Evolutionary conservation across 2,888 invertebrate genomes (phyloP), one percentile per base, ranked within the genome.

Genomic region (Macropis europaea): DNA sequence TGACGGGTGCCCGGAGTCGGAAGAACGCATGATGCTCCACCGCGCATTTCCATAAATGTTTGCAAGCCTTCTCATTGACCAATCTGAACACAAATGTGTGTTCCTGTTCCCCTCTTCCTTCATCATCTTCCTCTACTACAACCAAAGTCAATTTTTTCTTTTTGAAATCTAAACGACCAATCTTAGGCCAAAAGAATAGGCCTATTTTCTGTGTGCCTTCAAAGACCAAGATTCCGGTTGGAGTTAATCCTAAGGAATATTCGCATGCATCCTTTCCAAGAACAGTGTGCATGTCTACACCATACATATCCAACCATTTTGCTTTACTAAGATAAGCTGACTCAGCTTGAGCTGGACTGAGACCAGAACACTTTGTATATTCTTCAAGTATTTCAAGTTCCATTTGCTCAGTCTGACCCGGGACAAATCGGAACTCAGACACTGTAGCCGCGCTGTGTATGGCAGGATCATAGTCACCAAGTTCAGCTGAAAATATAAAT

Each of bases 21-120:
- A 99, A 99, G 92, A 99, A 99, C 1, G 99, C 97, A 91, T 99
- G 99, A 91, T 99, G 98, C 90, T 99, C 99, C 0, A 99, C 97
- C 24, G 99, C 99, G 92, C 99, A 99, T 91, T 99, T 99, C 99
- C 99, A 99, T 77, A 99, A 92, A 91, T 99, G 99, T 90, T 99
- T 99, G 90, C 99, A 98, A 1, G 99, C 99, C 90, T 99, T 99
- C 89, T 99, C 97, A 89, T 98, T 99, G 82, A 96, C 95, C 80
- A 99, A 91, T 64, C 97, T 93, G 90, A 99, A 99, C 3, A 99
- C 98, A 90, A 99, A 99, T 0, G 99, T 99, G 90, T 99, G 99
- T 88, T 99, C 98, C 88, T 99, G 98, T 90, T 99, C 97, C 0
- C 90, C 89, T 52, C 95, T 93, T 0, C 98, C 98, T 90, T 97